Conservation (phyloP, 2,797 vertebrate genomes). For the Triplophysa yarkandensis region DNA sequence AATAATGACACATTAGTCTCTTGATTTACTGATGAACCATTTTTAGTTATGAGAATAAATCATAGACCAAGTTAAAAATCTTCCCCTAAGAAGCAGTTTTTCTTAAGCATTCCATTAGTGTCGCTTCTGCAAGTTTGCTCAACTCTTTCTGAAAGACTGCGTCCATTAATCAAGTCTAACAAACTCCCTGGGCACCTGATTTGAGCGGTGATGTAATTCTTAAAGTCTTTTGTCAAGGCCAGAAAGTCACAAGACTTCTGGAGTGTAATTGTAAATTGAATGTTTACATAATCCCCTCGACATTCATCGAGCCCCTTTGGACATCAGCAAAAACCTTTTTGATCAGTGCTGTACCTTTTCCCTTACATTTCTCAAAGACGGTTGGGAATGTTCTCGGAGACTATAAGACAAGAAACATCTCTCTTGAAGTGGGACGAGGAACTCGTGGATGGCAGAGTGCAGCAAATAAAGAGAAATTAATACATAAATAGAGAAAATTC, state of each 20-base stretch:
- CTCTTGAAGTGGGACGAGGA: slow-evolving; percentile 54
- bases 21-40: neutral
- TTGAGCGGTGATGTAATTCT: slow-evolving; percentile 54
- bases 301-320: slow-evolving; percentile 55
- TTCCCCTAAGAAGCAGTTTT: slow-evolving; percentile 12
- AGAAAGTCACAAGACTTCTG: slow-evolving; percentile 63
- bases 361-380: slow-evolving; percentile 65
- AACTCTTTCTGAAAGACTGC: slow-evolving; percentile 49
- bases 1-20: too few species aligned
- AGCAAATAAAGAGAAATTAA: slow-evolving; percentile 53
- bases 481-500: slow-evolving; percentile 38
- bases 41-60: slow-evolving; percentile 28
- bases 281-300: slow-evolving; percentile 70
- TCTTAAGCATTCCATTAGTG: slow-evolving; percentile 24
- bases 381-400: slow-evolving; percentile 59
- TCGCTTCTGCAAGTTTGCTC: slow-evolving; percentile 19
- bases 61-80: slow-evolving; percentile 12
- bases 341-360: slow-evolving; percentile 68
- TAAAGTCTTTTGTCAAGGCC: slow-evolving; percentile 63
- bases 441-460: slow-evolving; percentile 60
- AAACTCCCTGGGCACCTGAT: slow-evolving; percentile 52
- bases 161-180: slow-evolving; percentile 57
- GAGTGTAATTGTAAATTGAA: slow-evolving; percentile 65
- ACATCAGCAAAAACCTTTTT: slow-evolving; percentile 67
- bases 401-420: slow-evolving; percentile 55